phyloP scores from a whole-genome alignment of 2,797 vertebrate species.

The Falco columbarius region DNA sequence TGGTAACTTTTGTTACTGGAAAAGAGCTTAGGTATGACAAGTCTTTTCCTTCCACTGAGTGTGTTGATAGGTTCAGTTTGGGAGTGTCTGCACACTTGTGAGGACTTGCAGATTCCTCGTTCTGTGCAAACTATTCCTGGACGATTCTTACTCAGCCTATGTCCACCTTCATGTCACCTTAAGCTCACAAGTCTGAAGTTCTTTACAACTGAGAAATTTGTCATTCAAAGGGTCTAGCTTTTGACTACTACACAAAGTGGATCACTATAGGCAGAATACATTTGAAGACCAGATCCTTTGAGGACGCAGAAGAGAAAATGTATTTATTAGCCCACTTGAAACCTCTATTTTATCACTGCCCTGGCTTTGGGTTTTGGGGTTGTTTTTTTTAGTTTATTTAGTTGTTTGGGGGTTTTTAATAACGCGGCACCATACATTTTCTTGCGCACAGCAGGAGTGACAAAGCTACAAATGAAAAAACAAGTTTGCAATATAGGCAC shows the following conservation, averaged over 20 bases:
- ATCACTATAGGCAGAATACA: neutral
- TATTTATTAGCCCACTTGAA: neutral
- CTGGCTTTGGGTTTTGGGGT: neutral
- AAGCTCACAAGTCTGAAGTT: neutral
- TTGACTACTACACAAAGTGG: neutral
- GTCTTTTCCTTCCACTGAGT: neutral
- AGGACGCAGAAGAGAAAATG: neutral
- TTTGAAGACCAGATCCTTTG: neutral
- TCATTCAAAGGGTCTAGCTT: neutral
- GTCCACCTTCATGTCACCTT: neutral
- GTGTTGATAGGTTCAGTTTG: neutral
- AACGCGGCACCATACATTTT: neutral
- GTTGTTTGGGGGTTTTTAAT: neutral
- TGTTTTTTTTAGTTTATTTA: neutral
- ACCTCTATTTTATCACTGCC: neutral
- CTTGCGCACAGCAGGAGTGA: neutral
- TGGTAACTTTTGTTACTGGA: conserved; percentile 37
- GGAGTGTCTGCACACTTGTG: neutral
- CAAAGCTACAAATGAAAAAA: neutral
- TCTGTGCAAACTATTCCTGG: neutral
- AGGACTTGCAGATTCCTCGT: neutral
- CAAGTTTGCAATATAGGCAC: neutral
- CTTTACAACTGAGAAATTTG: neutral
- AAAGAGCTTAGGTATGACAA: conserved; percentile 37
- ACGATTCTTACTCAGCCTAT: neutral